Evolutionary conservation across 2,888 invertebrate genomes (phyloP).

Genomic region (Eudemis profundana): DNA sequence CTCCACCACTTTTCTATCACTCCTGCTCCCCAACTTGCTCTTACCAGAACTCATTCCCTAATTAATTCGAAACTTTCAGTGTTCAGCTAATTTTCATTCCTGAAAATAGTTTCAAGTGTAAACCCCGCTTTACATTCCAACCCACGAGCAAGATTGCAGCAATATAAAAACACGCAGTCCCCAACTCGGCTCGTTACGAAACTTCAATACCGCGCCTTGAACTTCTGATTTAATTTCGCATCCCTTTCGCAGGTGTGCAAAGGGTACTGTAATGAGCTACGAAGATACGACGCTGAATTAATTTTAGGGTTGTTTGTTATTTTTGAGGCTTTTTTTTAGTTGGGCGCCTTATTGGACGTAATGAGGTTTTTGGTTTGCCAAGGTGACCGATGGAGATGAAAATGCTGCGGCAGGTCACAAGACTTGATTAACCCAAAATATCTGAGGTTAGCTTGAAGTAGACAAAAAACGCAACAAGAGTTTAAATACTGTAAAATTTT

Average conservation of each 20-base stretch:
- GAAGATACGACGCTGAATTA: conserved; percentile 47
- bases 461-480: too few relatives aligned
- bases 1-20: too few relatives aligned
- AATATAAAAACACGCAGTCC: conserved; percentile 46
- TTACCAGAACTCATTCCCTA: background rate
- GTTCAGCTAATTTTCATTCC: conserved; percentile 5
- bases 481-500: too few relatives aligned
- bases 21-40: too few relatives aligned
- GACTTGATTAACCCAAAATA: too few relatives aligned
- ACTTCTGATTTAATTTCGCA: conserved; percentile 70
- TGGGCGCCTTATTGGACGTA: background rate
- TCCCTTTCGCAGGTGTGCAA: conserved; percentile 62
- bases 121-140: background rate
- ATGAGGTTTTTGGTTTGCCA: conserved; percentile 15
- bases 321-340: conserved; percentile 21
- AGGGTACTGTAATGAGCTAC: conserved; percentile 47
- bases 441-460: too few relatives aligned
- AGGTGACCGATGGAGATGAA: background rate
- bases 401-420: too few relatives aligned
- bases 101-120: conserved; percentile 10
- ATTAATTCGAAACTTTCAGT: conserved; percentile 3
- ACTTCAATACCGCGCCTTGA: conserved; percentile 57
- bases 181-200: conserved; percentile 53
- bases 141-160: conserved; percentile 33
- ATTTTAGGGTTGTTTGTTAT: conserved; percentile 37